Percentiles rank a stretch among this genome's conserved stretches.
phyloP scores from a whole-genome alignment of 2,888 invertebrate genomes.

The Sialis lutaria region DNA sequence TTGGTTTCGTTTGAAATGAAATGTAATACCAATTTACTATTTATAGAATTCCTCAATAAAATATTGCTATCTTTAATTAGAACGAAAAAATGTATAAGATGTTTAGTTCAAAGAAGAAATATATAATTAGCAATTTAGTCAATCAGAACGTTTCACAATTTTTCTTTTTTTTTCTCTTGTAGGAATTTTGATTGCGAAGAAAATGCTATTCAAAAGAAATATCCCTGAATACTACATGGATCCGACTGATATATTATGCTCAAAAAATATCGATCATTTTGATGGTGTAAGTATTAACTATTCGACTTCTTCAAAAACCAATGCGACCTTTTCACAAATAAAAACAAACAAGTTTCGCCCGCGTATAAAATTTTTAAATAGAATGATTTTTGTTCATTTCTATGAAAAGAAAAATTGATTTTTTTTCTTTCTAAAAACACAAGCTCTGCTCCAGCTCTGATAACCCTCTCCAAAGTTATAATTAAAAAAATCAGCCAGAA shows the following conservation, averaged over 20 bases:
- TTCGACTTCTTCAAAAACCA: too few species aligned
- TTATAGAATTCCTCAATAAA: too few species aligned
- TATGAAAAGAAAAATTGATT: too few species aligned
- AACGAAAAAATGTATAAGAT: background rate
- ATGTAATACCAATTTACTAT: too few species aligned
- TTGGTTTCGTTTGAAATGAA: too few species aligned
- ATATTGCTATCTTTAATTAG: too few species aligned
- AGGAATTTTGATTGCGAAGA: slow-evolving; percentile 48
- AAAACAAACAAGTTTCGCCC: too few species aligned
- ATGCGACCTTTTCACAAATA: too few species aligned
- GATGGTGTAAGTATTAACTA: slow-evolving; percentile 23
- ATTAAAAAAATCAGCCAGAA: background rate
- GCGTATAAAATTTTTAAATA: too few species aligned
- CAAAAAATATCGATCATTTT: slow-evolving; percentile 23
- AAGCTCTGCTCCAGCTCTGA: too few species aligned
- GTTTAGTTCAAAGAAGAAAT: background rate
- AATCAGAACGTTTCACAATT: background rate
- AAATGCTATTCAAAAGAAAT: slow-evolving; percentile 31
- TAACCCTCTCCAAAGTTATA: background rate
- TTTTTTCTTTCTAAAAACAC: too few species aligned
- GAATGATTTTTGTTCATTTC: too few species aligned
- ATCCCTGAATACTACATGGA: slow-evolving; percentile 31
- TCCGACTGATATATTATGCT: slow-evolving; percentile 24
- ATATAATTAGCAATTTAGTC: background rate
- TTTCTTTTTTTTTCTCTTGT: slow-evolving; percentile 8